A percentile compares a stretch with the other conserved stretches of the same genome.
These are phyloP conservation scores for Mycetomoellerius zeteki DNA, from an alignment of 1,140 invertebrate species.

Conservation along the genomic window DNA sequence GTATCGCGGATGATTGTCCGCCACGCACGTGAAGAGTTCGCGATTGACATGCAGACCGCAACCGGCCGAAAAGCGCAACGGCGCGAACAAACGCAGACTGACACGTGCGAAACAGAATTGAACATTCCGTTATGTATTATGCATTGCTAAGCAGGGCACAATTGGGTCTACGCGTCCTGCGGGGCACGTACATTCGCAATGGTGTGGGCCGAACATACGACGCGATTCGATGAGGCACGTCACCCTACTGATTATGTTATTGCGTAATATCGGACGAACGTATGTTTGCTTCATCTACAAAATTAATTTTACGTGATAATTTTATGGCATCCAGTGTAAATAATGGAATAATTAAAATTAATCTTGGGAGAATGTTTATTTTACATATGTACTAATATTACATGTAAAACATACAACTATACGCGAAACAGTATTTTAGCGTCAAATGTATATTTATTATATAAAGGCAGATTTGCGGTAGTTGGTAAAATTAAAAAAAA, in stretches of 20 bases:
- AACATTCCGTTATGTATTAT: slow-evolving; percentile 74
- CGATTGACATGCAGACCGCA: slow-evolving; percentile 68
- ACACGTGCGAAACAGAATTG: slow-evolving; percentile 72
- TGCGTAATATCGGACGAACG: slow-evolving; percentile 68
- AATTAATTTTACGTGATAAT: slow-evolving; percentile 10
- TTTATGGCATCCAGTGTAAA: background rate
- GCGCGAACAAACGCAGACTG: slow-evolving; percentile 68
- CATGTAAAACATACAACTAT: background rate
- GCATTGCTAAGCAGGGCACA: slow-evolving; percentile 77
- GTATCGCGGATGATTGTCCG: slow-evolving; percentile 50
- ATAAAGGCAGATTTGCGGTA: background rate
- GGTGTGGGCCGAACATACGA: slow-evolving; percentile 37
- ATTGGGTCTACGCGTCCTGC: slow-evolving; percentile 53
- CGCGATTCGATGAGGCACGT: slow-evolving; percentile 59
- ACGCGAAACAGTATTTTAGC: background rate
- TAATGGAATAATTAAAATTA: slow-evolving; percentile 32
- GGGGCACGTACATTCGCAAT: slow-evolving; percentile 38
- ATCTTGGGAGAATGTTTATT: background rate
- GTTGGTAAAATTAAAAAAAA: background rate
- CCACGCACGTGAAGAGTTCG: slow-evolving; percentile 36
- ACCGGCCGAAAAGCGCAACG: slow-evolving; percentile 70
- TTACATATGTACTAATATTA: background rate
- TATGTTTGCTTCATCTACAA: slow-evolving; percentile 17
- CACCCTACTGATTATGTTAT: slow-evolving; percentile 73
- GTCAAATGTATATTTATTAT: background rate